Percentiles rank a stretch among this genome's conserved stretches.
phyloP scores from a whole-genome alignment of 2,797 vertebrate species.

The Lagodon rhomboides region DNA sequence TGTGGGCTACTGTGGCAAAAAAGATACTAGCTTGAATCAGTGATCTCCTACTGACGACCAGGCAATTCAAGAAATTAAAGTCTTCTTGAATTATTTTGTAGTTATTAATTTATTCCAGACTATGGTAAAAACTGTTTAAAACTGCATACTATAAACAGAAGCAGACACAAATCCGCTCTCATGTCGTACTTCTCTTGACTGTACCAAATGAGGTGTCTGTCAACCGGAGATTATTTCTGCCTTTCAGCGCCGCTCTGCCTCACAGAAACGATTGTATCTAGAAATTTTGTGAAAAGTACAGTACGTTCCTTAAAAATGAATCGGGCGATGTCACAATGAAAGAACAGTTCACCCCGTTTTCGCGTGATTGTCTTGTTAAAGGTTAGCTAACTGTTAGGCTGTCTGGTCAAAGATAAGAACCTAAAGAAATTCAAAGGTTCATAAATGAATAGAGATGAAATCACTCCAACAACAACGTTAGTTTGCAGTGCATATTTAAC shows the following conservation, averaged over 20 bases:
- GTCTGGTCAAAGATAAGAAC: conserved; percentile 6
- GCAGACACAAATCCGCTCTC: background rate
- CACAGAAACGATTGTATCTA: conserved; percentile 39
- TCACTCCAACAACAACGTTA: background rate
- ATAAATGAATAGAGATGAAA: background rate
- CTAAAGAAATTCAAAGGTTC: background rate
- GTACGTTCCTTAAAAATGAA: background rate
- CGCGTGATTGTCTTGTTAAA: conserved; percentile 9
- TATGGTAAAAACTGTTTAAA: background rate
- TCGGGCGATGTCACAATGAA: background rate
- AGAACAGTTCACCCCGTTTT: background rate
- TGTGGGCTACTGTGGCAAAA: background rate
- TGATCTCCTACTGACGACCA: background rate
- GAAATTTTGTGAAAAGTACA: conserved; percentile 25
- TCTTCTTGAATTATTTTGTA: background rate
- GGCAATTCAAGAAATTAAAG: background rate
- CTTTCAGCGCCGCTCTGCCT: conserved; percentile 24
- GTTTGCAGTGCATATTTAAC: conserved; percentile 3
- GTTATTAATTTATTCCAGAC: background rate
- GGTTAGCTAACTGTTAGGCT: background rate
- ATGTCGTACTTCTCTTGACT: background rate
- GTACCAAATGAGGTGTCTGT: conserved; percentile 15
- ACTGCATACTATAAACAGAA: background rate
- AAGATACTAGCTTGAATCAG: background rate
- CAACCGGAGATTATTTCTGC: conserved; percentile 21